Evolutionary conservation across 2,797 vertebrate genomes (phyloP), one percentile per base, ranked within the genome.

Genomic region (Bradypus variegatus): DNA sequence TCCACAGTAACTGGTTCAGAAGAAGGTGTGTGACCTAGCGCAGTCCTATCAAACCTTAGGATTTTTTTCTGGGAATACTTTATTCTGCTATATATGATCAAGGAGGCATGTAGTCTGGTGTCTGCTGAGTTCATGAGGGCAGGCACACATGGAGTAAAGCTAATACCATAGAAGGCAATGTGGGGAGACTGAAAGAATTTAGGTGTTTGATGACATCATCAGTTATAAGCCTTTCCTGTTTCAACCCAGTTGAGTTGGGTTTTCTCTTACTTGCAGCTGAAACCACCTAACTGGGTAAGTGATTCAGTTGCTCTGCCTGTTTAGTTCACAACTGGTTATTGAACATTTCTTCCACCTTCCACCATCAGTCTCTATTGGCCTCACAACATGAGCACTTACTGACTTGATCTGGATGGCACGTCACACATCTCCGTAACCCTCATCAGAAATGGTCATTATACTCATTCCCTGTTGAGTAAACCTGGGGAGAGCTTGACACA

Each of bases 231-330:
- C 38, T 79, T 88, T 88, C 38, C 55, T 67, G 25, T 89, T 80
- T 91, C 48, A 82, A 10, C 29, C 48, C 78, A 15, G 25, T 73
- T 69, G 33, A 78, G 16, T 69, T 94, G 73, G 21, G 41, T 64
- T 90, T 82, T 91, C 36, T 93, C 27, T 91, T 55, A 48, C 14
- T 92, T 91, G 29, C 8, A 78, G 25, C 38, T 94, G 41, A 86
- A 80, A 41, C 72, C 64, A 8, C 65, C 55, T 53, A 48, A 50
- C 53, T 55, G 78, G 29, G 4, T 55, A 53, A 87, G 15, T 55
- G 60, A 77, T 73, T 92, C 19, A 25, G 29, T 86, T 88, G 41
- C 65, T 84, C 15, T 73, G 5, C 38, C 45, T 69, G 4, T 38
- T 75, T 62, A 89, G 45, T 38, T 93, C 79, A 65, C 45, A 86